Base-by-base conservation (phyloP, 2,888 invertebrate species). In the Synergus itoensis region DNA sequence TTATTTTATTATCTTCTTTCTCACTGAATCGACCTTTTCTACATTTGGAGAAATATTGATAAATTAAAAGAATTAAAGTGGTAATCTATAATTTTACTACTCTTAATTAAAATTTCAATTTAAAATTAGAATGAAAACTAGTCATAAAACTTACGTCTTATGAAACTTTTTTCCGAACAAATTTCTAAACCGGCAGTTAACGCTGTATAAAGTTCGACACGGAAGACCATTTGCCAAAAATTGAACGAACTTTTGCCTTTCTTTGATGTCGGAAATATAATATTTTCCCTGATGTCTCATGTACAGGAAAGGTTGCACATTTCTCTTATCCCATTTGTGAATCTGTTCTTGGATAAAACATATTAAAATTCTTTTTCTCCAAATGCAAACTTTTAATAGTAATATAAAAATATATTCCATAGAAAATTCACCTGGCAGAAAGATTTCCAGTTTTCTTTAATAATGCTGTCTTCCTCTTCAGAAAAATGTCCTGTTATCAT, bases 211-310 rank as follows among this genome's bases (percentile, higher is more conserved):
- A 18, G 85, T 82, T 83, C 91, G 86, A 84, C 84, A 85, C 14
- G 89, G 89, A 76, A 91, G 86, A 53, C 86, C 88, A 78, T 89
- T 87, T 7, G 88, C 89, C 73, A 91, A 76, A 82, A 87, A 91
- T 65, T 87, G 88, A n/a, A 86, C 82, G 81, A 91, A 91, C 75
- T 87, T 88, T 76, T 81, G 79, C 79, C 89, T 87, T 36, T 88
- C 83, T 18, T 79, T 28, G 0, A 77, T 0, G 9, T 28, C 43
- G 3, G 45, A 60, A 63, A 89, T 86, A 7, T 82, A 84, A 81
- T 79, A 86, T 62, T 75, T 63, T 1, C 77, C 60, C 16, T 41
- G 67, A 18, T 87, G 64, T 57, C 80, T 88, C 73, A 85, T 81
- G 0, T 18, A 41, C 65, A 87, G 8, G 80, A 91, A 91, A 12